phyloP scores from a whole-genome alignment of 1,140 invertebrate species.

The Drosophila micromelanica region DNA sequence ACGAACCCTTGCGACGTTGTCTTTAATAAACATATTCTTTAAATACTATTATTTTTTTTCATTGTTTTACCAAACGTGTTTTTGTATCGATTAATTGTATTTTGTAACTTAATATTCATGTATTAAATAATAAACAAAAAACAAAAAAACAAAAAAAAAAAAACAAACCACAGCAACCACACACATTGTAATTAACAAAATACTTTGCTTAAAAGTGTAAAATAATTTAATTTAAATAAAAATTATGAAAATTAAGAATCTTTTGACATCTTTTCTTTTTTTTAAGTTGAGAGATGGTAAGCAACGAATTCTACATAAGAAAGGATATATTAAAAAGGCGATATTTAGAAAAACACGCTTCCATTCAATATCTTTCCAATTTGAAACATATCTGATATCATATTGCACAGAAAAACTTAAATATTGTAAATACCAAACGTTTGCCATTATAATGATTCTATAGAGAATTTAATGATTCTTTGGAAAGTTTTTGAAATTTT shows the following conservation, averaged over 20 bases:
- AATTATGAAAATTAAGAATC: slow-evolving; percentile 66
- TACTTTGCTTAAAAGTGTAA: slow-evolving; percentile 77
- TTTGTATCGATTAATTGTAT: slow-evolving; percentile 55
- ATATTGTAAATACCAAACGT: no score
- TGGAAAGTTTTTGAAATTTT: no score
- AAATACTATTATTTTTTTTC: slow-evolving; percentile 63
- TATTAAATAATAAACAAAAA: slow-evolving; percentile 52
- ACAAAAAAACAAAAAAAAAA: slow-evolving; percentile 37
- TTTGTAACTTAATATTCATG: slow-evolving; percentile 41
- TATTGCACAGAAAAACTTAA: no score
- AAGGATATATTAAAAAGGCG: no score
- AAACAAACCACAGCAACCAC: slow-evolving; percentile 23
- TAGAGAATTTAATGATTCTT: no score
- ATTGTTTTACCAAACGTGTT: slow-evolving; percentile 53
- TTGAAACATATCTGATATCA: no score
- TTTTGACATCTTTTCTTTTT: no score
- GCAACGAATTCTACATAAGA: no score
- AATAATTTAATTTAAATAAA: slow-evolving; percentile 82
- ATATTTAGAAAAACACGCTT: no score
- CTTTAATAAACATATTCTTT: slow-evolving; percentile 53
- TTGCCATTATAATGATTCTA: no score
- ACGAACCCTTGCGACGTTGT: slow-evolving; percentile 41
- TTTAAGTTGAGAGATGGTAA: no score
- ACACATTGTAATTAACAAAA: slow-evolving; percentile 78
- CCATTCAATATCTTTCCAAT: no score